Percentiles rank a stretch among this genome's conserved stretches.
Evolutionary conservation across 2,888 invertebrate genomes (phyloP).

Genomic region (Smittia sp.): DNA sequence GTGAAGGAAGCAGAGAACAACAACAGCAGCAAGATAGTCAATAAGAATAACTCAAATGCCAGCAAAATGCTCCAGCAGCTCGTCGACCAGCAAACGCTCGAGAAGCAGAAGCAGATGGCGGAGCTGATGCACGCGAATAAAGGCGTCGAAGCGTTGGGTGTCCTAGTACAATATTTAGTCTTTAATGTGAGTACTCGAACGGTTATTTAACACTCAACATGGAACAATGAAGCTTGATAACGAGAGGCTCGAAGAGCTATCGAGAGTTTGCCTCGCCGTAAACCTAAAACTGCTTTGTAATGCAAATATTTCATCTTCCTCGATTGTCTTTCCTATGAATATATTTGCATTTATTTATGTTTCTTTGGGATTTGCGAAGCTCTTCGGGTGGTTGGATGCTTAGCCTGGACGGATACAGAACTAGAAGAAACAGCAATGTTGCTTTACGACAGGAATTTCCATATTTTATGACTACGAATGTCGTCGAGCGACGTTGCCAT

Average conservation of each 20-base stretch:
- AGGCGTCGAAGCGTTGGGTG: conserved; percentile 78
- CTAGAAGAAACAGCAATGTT: neutral
- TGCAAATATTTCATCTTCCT: neutral
- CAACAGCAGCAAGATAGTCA: conserved; percentile 30
- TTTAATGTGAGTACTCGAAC: conserved; percentile 61
- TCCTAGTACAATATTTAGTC: conserved; percentile 81
- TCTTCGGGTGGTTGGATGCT: neutral
- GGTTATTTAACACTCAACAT: neutral
- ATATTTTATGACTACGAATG: neutral
- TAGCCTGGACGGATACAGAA: neutral
- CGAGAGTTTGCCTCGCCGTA: neutral
- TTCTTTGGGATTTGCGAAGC: neutral
- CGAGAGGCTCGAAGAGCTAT: neutral
- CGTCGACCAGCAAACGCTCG: conserved; percentile 16
- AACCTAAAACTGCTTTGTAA: conserved; percentile 6
- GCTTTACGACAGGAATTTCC: conserved; percentile 40
- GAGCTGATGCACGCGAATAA: conserved; percentile 55
- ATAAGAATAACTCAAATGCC: conserved; percentile 36
- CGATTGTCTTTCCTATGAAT: neutral
- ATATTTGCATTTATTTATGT: conserved; percentile 3
- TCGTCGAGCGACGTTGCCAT: conserved; percentile 2
- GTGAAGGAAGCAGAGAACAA: conserved; percentile 32
- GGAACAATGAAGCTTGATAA: neutral
- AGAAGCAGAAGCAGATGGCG: conserved; percentile 25
- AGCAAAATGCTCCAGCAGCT: conserved; percentile 25